Percentiles rank a stretch among this genome's conserved stretches.
These are phyloP conservation scores for Fragum whitleyi DNA, from an alignment of 2,888 invertebrate species.

Conservation along the genomic window DNA sequence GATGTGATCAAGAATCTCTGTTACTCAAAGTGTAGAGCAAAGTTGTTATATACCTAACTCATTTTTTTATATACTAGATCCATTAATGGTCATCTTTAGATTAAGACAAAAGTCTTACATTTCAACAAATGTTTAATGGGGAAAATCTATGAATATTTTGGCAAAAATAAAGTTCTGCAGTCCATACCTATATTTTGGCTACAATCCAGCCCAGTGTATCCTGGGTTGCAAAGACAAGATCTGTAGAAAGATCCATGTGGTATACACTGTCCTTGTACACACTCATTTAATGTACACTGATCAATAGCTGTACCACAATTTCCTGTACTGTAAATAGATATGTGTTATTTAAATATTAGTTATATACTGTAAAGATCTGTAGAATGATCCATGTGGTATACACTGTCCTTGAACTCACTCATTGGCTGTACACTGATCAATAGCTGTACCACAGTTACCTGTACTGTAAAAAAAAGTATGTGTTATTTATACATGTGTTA, in stretches of 20 bases:
- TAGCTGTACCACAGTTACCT: conserved; percentile 45
- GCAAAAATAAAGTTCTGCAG: no score
- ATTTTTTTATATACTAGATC: no score
- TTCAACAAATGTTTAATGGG: no score
- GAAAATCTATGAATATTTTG: no score
- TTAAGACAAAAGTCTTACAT: no score
- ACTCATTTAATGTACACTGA: conserved; percentile 66
- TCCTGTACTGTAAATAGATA: conserved; percentile 24
- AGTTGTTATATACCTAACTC: no score
- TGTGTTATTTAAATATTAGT: neutral
- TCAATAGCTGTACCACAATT: conserved; percentile 53
- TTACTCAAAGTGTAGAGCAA: no score
- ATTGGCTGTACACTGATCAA: conserved; percentile 61
- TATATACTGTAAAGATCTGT: conserved; percentile 65
- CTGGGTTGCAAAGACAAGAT: conserved; percentile 68
- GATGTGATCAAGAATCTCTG: no score
- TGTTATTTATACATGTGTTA: neutral
- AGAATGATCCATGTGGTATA: conserved; percentile 61
- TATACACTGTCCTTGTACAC: conserved; percentile 70
- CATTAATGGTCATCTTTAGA: no score
- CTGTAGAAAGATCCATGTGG: conserved; percentile 67
- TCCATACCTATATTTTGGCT: conserved; percentile 68
- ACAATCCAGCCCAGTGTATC: conserved; percentile 72
- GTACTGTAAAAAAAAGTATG: conserved; percentile 11
- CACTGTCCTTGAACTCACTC: conserved; percentile 72